Percentiles rank a stretch among this genome's conserved stretches.
Conservation (phyloP, 2,113 vertebrate species). For the Diphyllodes magnificus region DNA sequence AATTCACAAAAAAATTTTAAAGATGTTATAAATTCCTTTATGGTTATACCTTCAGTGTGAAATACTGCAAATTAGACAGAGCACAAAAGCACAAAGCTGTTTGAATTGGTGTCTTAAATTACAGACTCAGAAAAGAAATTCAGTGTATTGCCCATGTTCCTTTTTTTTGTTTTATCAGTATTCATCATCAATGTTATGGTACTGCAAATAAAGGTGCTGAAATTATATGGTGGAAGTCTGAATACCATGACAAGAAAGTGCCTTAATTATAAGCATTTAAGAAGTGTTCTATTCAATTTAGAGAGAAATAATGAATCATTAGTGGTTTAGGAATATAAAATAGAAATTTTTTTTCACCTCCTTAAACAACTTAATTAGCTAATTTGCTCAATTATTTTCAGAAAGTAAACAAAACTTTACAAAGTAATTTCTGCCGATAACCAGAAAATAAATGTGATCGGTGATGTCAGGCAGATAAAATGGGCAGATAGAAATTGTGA, state of each 20-base stretch:
- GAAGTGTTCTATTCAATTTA: background rate
- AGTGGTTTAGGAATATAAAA: background rate
- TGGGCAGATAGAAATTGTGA: background rate
- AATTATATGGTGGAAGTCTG: background rate
- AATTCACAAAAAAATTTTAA: background rate
- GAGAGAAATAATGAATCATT: background rate
- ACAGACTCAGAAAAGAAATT: background rate
- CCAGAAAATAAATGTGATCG: background rate
- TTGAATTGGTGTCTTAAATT: background rate
- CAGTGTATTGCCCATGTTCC: background rate
- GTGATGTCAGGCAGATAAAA: background rate
- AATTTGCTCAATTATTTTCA: slow-evolving; percentile 1
- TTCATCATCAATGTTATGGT: background rate
- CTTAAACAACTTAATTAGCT: background rate
- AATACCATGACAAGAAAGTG: background rate
- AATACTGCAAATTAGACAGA: background rate
- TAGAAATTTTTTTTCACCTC: background rate
- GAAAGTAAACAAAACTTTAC: slow-evolving; percentile 1
- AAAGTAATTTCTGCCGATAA: background rate
- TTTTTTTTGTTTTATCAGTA: background rate
- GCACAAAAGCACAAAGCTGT: background rate
- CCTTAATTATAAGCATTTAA: background rate
- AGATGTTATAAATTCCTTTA: background rate
- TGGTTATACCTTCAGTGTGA: background rate
- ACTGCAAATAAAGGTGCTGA: background rate